phyloP scores from a whole-genome alignment of 1,140 invertebrate species.

The Antheraea pernyi region DNA sequence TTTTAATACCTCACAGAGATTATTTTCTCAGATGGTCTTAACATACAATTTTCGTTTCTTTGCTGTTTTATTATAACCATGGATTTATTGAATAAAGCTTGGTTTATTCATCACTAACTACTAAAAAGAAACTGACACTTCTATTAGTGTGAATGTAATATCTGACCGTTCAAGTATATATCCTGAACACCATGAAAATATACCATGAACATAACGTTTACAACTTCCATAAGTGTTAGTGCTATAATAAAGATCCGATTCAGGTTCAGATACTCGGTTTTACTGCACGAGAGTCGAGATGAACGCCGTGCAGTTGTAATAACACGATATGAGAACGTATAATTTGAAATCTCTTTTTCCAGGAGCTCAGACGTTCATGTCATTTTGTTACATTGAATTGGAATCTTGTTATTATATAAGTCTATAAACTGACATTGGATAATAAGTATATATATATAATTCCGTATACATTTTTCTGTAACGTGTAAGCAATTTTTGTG shows the following conservation, averaged over 20 bases:
- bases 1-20: no score
- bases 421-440: background rate
- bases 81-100: no score
- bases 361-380: conserved; percentile 27
- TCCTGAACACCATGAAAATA: background rate
- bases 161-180: background rate
- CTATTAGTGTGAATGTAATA: background rate
- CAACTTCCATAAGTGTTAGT: background rate
- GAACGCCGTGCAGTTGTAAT: conserved; percentile 33
- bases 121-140: background rate
- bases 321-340: conserved; percentile 50
- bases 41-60: no score
- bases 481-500: no score
- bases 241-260: background rate
- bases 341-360: conserved; percentile 51
- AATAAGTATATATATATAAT: no score
- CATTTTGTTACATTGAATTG: background rate
- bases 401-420: background rate
- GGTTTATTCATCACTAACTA: no score
- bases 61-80: no score
- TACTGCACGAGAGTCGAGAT: conserved; percentile 5
- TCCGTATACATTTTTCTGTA: no score
- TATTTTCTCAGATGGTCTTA: no score
- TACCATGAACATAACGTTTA: background rate
- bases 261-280: conserved; percentile 13